Percentiles rank a stretch among this genome's conserved stretches.
These are phyloP conservation scores for Alviniconcha marisindica DNA, from an alignment of 1,140 invertebrate species.

Conservation along the genomic window DNA sequence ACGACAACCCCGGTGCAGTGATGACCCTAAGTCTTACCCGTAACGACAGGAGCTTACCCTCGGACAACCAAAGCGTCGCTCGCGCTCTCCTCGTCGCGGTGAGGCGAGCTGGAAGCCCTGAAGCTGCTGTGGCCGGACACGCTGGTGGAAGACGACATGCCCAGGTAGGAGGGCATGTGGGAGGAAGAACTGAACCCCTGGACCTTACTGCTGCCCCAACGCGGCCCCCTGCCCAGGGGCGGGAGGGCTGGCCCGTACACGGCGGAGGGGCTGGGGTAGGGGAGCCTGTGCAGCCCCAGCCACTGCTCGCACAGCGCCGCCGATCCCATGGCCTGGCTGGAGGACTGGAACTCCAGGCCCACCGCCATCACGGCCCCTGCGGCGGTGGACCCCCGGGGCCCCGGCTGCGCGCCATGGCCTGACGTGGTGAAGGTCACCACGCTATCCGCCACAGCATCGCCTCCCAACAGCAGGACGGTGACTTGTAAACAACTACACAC, in stretches of 20 bases:
- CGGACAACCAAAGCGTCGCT: too few species aligned
- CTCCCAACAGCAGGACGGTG: too few species aligned
- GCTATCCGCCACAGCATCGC: too few species aligned
- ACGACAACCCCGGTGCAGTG: too few species aligned
- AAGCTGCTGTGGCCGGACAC: constrained; percentile 10
- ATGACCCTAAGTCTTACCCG: too few species aligned
- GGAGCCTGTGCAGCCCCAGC: constrained; percentile 34
- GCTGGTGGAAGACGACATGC: not conserved
- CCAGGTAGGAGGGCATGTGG: constrained; percentile 12
- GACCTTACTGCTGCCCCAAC: not conserved
- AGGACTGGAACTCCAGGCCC: constrained; percentile 7
- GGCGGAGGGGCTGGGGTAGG: constrained; percentile 11
- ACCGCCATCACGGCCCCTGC: not conserved
- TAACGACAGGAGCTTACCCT: too few species aligned
- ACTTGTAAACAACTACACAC: too few species aligned
- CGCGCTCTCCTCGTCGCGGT: too few species aligned
- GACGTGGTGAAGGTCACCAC: constrained; percentile 1
- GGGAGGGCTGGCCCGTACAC: not conserved
- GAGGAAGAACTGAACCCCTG: not conserved
- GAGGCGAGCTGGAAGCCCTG: not conserved
- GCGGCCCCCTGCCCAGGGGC: not conserved
- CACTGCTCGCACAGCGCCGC: constrained; percentile 35
- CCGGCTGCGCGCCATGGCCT: not conserved
- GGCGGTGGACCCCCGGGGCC: not conserved
- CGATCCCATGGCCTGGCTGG: not conserved